Evolutionary conservation across 2,113 vertebrate species (phyloP).

Genomic region (Fulica atra): DNA sequence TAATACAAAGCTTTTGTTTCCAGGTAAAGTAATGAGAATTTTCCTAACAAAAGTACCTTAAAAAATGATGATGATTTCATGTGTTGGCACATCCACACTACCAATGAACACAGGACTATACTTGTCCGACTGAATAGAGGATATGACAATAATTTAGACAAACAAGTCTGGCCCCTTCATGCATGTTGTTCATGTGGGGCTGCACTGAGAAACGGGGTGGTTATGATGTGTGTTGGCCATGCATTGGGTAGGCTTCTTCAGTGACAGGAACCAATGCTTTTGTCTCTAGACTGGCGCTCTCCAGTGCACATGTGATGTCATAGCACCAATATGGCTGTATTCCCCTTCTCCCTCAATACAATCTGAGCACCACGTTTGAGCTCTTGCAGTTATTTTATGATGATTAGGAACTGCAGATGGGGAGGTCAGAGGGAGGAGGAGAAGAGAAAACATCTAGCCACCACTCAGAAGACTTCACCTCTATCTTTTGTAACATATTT

Average conservation of each 20-base stretch:
- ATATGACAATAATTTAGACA: not conserved
- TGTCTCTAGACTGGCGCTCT: not conserved
- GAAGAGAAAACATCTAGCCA: not conserved
- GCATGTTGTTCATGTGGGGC: fast-evolving
- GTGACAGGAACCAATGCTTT: not conserved
- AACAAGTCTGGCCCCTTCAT: not conserved
- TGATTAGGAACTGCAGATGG: not conserved
- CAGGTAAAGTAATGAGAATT: not conserved
- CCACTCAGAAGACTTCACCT: not conserved
- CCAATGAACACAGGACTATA: not conserved
- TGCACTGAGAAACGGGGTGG: not conserved
- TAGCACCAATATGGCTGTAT: not conserved
- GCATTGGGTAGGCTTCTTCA: not conserved
- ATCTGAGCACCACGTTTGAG: not conserved
- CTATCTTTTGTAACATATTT: not conserved
- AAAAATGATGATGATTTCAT: not conserved
- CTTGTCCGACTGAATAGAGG: not conserved
- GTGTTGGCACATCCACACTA: not conserved
- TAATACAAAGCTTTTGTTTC: not conserved
- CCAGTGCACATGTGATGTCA: fast-evolving
- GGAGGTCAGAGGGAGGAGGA: not conserved
- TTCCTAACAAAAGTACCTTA: not conserved
- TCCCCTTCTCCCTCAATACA: not conserved
- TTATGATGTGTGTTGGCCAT: not conserved
- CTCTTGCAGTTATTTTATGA: not conserved